Conservation (phyloP, 2,888 invertebrate species). For the Heliconius hortense region DNA sequence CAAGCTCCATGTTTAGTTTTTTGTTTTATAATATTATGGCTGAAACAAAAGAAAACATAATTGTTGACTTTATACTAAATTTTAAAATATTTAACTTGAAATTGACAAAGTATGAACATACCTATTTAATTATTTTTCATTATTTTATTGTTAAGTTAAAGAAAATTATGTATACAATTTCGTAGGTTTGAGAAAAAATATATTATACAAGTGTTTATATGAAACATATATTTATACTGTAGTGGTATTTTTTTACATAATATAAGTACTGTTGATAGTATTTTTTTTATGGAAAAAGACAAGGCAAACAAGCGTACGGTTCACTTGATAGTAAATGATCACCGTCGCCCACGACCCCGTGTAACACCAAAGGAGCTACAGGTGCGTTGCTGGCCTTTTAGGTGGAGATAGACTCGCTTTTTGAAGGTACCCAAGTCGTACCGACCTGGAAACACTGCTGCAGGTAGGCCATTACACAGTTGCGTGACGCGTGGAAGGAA, state of each 20-base stretch:
- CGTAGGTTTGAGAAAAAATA: not conserved
- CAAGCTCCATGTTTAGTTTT: conserved; percentile 52
- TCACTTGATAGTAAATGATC: no score
- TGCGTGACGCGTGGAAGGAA: no score
- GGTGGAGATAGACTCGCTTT: no score
- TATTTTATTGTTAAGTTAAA: not conserved
- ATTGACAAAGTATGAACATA: not conserved
- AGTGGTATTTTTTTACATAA: not conserved
- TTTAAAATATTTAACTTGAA: not conserved
- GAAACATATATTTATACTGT: not conserved
- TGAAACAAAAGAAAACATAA: conserved; percentile 32
- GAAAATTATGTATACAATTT: not conserved
- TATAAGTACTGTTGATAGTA: not conserved
- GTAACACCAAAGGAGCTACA: no score
- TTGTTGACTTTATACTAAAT: not conserved
- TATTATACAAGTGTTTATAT: no score
- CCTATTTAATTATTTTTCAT: not conserved
- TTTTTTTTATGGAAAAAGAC: no score
- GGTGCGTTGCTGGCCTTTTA: no score
- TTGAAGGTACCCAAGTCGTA: no score
- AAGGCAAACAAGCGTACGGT: no score
- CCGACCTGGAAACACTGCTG: no score
- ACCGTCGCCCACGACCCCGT: no score
- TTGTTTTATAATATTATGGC: conserved; percentile 33
- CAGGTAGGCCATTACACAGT: no score